Evolutionary conservation across 53 echinoderm and acorn worm genomes (phyloP).

Genomic region (Temnopleurus reevesii): DNA sequence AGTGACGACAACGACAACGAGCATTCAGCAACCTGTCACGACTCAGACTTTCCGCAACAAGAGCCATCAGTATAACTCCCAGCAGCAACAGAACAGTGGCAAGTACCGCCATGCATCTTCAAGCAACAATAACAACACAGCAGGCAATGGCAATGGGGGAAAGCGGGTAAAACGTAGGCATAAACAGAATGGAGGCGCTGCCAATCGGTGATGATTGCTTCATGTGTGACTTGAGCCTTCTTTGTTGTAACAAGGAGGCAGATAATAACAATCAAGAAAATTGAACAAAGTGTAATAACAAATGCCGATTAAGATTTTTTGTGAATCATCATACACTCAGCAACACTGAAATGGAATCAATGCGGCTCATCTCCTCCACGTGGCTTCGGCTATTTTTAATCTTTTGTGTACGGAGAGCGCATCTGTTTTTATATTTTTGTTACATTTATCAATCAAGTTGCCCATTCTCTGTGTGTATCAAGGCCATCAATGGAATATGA

Average conservation of each 20-base stretch:
- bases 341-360: neutral
- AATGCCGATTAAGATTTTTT: too few relatives aligned
- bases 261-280: conserved; percentile 8
- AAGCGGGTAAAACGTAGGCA: conserved; percentile 73
- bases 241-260: neutral
- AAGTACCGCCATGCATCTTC: conserved; percentile 69
- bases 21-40: conserved; percentile 66
- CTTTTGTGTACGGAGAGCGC: neutral
- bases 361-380: neutral
- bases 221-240: neutral
- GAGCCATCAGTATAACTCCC: conserved; percentile 60
- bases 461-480: neutral
- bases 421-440: conserved; percentile 30
- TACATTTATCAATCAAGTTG: conserved; percentile 17
- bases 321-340: neutral
- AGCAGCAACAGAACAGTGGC: conserved; percentile 50
- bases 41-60: conserved; percentile 85
- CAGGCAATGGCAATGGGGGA: conserved; percentile 43
- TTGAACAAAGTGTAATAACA: neutral
- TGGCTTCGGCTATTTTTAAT: conserved; percentile 20
- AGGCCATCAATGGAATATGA: conserved; percentile 8
- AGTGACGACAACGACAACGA: neutral
- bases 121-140: conserved; percentile 69
- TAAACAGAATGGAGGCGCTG: conserved; percentile 63
- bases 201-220: conserved; percentile 54